phyloP scores from a whole-genome alignment of 1,140 invertebrate species.

The Drosophila hydei region DNA sequence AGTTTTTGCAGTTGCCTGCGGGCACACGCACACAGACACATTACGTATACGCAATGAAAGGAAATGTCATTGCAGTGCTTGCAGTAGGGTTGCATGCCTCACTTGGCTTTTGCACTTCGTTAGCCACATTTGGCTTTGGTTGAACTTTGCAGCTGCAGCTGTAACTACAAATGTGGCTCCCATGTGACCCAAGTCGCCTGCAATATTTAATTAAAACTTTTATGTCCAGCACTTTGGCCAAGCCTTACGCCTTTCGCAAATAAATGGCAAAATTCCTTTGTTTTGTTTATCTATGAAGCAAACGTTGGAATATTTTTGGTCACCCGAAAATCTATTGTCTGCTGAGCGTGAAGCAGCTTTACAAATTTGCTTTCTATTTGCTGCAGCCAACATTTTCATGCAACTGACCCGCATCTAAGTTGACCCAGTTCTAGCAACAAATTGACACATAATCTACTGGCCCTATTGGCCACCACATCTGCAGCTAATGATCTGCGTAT shows the following conservation, averaged over 20 bases:
- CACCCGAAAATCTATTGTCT: background rate
- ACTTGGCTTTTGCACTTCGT: slow-evolving; percentile 30
- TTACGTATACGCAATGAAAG: slow-evolving; percentile 38
- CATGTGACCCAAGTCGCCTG: background rate
- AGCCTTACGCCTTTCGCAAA: slow-evolving; percentile 13
- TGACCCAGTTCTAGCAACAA: slow-evolving; percentile 6
- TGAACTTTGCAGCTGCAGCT: slow-evolving; percentile 5
- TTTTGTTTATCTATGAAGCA: slow-evolving; percentile 25
- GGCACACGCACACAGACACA: slow-evolving; percentile 12
- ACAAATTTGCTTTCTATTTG: background rate
- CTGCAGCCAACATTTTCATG: background rate
- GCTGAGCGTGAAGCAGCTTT: too few species aligned
- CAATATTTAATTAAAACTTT: slow-evolving; percentile 48
- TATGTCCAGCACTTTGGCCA: slow-evolving; percentile 3
- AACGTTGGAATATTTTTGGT: slow-evolving; percentile 1
- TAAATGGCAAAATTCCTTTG: slow-evolving; percentile 23
- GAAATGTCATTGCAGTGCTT: slow-evolving; percentile 3
- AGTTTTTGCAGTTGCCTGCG: slow-evolving; percentile 17
- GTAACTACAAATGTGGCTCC: slow-evolving; percentile 10
- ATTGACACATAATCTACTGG: slow-evolving; percentile 27
- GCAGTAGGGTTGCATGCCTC: background rate
- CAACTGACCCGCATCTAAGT: background rate
- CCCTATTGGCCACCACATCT: slow-evolving; percentile 19
- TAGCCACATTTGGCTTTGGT: slow-evolving; percentile 31
- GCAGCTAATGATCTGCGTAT: slow-evolving; percentile 32